Evolutionary conservation across 2,888 invertebrate species (phyloP), one percentile per base, ranked within the genome.

Genomic region (Eupeodes luniger): DNA sequence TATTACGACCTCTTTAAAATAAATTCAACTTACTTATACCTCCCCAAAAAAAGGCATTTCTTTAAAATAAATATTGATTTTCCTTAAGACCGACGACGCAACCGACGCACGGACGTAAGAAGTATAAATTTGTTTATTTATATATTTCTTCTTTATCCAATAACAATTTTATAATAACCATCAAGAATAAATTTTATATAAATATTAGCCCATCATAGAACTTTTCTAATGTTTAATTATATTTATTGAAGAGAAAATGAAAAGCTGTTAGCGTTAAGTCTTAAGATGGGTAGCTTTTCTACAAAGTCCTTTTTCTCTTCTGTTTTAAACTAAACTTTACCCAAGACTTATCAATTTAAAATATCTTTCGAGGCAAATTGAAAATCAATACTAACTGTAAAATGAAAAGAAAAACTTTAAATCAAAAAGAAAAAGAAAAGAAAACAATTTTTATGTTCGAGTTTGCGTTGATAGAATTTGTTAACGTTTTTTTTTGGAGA

Each of bases 401-500:
- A 44, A 72, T 19, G 16, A 44, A 47, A 40, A 62, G 57, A 70
- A 69, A 27, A 55, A 64, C 72, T 75, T 27, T 27, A 44, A 64
- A 19, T 27, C 11, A 34, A 27, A 27, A 34, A 34, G 5, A 57
- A 27, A 27, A 19, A 66, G 47, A 62, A 62, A 16, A 40, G 49
- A 66, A 82, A 75, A 57, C 82, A 70, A 75, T 86, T 69, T 40
- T 69, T 69, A 19, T 40, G 78, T 51, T 78, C 72, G 72, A 85
- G 53, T 81, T 76, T 76, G n/a, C 72, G 66, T 61, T 85, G 57
- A 86, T 86, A 55, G 78, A 79, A 87, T 86, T 86, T 79, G 51
- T 49, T 44, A 49, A 77, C 69, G 16, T 67, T 67, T 49, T 7
- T 9, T 5, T 36, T 36, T 36, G 34, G 34, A 14, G 47, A 44